These are phyloP conservation scores for Andinoacara biseriatus DNA, from an alignment of 2,113 vertebrate species.

Conservation along the genomic window DNA sequence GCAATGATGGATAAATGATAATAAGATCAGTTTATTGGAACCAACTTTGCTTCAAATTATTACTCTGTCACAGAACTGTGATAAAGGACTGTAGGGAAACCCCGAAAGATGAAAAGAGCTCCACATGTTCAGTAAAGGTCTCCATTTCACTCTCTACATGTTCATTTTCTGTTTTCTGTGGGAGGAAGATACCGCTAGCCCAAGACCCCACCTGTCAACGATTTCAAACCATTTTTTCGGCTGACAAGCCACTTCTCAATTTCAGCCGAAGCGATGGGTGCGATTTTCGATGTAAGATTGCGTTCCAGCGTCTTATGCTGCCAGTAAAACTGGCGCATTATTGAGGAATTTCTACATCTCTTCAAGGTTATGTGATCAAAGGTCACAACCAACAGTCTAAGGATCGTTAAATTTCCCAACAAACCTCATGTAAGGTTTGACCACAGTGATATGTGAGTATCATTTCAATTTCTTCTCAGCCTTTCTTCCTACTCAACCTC, in stretches of 20 bases:
- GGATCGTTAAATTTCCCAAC: neutral
- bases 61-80: neutral
- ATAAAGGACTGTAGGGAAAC: neutral
- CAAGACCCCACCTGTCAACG: neutral
- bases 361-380: neutral
- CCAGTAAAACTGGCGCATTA: neutral
- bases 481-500: conserved; percentile 14
- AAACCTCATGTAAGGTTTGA: neutral
- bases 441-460: neutral
- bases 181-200: neutral
- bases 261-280: neutral
- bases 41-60: neutral
- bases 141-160: neutral
- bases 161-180: neutral
- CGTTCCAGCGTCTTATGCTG: neutral
- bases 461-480: conserved; percentile 37
- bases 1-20: neutral
- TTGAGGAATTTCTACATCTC: neutral
- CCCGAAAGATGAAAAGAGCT: neutral
- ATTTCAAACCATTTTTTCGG: neutral
- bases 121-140: neutral
- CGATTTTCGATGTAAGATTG: neutral
- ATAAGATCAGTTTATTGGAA: neutral
- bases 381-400: neutral
- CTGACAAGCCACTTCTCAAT: neutral